These are phyloP conservation scores for Lagorchestes hirsutus DNA, from an alignment of 2,797 vertebrate genomes.

Conservation along the genomic window DNA sequence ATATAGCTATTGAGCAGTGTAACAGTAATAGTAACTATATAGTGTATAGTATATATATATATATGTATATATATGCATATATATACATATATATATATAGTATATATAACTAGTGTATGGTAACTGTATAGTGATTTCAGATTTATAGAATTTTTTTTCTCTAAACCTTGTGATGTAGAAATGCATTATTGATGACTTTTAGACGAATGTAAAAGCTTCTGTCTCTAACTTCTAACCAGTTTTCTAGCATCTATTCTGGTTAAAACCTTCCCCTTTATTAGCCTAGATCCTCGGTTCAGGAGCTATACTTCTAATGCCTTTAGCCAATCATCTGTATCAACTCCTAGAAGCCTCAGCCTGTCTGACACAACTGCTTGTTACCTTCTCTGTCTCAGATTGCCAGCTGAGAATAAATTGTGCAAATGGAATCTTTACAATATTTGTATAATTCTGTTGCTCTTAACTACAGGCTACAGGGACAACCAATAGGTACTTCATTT, in stretches of 20 bases:
- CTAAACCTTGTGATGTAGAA: neutral
- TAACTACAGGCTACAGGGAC: neutral
- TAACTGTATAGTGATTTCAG: neutral
- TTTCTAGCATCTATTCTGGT: neutral
- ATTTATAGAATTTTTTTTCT: neutral
- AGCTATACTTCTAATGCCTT: neutral
- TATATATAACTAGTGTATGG: too few relatives aligned
- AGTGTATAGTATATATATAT: too few relatives aligned
- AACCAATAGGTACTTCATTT: neutral
- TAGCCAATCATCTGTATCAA: neutral
- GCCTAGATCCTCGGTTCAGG: neutral
- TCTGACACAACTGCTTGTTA: neutral
- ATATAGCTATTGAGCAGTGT: neutral
- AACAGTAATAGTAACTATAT: neutral
- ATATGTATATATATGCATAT: too few relatives aligned
- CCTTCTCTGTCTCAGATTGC: neutral
- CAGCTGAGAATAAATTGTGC: neutral
- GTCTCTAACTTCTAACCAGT: neutral
- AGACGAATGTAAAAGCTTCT: neutral
- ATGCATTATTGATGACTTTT: neutral
- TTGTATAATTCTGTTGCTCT: neutral
- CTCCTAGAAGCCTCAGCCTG: neutral
- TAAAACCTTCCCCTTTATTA: neutral
- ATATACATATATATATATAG: too few relatives aligned
- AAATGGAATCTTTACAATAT: neutral